These are phyloP conservation scores for Aphis craccivora DNA, from an alignment of 1,140 invertebrate species.

Conservation along the genomic window DNA sequence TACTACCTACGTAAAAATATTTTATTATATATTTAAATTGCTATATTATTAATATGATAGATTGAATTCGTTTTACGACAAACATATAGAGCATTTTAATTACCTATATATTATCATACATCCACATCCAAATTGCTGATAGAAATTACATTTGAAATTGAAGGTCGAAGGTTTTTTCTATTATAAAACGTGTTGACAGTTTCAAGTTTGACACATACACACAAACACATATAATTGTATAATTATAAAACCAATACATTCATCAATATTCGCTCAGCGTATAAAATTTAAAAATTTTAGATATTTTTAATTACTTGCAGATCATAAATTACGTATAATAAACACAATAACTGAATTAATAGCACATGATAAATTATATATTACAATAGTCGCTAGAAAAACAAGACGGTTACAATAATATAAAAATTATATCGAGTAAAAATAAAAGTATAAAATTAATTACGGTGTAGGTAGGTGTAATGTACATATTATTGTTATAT, in stretches of 20 bases:
- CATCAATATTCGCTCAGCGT: not conserved
- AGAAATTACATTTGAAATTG: too few relatives aligned
- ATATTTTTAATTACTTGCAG: not conserved
- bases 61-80: too few relatives aligned
- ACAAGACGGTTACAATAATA: not conserved
- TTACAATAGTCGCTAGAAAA: not conserved
- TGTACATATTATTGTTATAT: not conserved
- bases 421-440: not conserved
- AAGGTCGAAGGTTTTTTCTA: too few relatives aligned
- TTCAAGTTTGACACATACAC: too few relatives aligned
- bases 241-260: not conserved
- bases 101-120: too few relatives aligned
- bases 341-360: not conserved
- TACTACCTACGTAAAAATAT: too few relatives aligned
- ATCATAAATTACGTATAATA: not conserved
- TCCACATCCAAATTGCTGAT: too few relatives aligned
- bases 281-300: not conserved
- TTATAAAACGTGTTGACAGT: too few relatives aligned
- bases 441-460: not conserved
- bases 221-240: too few relatives aligned
- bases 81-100: too few relatives aligned
- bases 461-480: not conserved
- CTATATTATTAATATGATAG: too few relatives aligned
- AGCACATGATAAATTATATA: not conserved
- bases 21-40: too few relatives aligned